Evolutionary conservation across 2,888 invertebrate species (phyloP).

Genomic region (Seira musarum): DNA sequence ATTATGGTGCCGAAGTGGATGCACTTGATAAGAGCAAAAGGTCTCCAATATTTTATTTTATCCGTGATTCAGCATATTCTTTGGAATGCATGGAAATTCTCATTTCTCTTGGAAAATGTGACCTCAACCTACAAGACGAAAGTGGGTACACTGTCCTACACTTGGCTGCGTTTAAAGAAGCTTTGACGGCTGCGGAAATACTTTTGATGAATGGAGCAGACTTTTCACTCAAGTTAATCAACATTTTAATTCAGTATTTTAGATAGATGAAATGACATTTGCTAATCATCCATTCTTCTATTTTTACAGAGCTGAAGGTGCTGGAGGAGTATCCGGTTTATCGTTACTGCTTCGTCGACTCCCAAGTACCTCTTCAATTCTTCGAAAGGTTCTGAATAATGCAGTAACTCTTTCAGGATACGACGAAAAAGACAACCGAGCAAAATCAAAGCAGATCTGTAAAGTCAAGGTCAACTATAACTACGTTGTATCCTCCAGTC

Average conservation of each 20-base stretch:
- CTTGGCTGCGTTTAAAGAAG: slow-evolving; percentile 87
- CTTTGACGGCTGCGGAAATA: slow-evolving; percentile 82
- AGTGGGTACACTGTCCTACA: slow-evolving; percentile 90
- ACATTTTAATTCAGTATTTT: slow-evolving; percentile 21
- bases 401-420: slow-evolving; percentile 82
- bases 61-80: slow-evolving; percentile 72
- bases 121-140: slow-evolving; percentile 74
- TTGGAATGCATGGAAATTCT: slow-evolving; percentile 7
- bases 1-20: slow-evolving; percentile 78
- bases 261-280: no score
- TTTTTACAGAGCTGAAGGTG: slow-evolving; percentile 80
- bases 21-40: slow-evolving; percentile 82
- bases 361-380: slow-evolving; percentile 84
- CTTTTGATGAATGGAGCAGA: slow-evolving; percentile 86
- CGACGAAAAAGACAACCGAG: slow-evolving; percentile 77
- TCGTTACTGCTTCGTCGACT: slow-evolving; percentile 88
- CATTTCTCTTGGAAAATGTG: slow-evolving; percentile 10
- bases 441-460: slow-evolving; percentile 83
- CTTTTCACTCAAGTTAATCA: slow-evolving; percentile 75
- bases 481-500: slow-evolving; percentile 51
- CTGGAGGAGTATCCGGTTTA: slow-evolving; percentile 85
- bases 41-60: slow-evolving; percentile 85
- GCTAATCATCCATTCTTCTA: background rate
- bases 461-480: slow-evolving; percentile 81
- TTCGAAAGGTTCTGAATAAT: slow-evolving; percentile 81